These are phyloP conservation scores for Latrodectus hesperus DNA, from an alignment of 2,888 invertebrate species.

Conservation along the genomic window DNA sequence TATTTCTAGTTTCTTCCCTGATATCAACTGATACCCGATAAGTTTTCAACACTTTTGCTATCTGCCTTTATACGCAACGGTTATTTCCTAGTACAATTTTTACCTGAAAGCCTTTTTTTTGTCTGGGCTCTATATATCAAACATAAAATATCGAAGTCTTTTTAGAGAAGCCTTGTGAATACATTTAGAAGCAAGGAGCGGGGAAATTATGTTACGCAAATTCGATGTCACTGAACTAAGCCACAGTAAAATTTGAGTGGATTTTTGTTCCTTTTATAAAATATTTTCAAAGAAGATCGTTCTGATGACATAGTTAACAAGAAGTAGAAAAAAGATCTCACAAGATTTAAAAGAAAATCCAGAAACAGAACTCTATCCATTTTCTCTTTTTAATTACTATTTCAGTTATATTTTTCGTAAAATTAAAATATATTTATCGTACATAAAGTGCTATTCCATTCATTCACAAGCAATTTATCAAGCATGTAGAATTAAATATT, in stretches of 20 bases:
- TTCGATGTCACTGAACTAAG: constrained; percentile 1
- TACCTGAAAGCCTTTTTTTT: constrained; percentile 21
- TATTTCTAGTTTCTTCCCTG: constrained; percentile 31
- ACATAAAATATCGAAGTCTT: constrained; percentile 3
- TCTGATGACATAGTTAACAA: no score
- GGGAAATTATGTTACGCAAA: constrained; percentile 13
- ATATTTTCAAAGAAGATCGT: not conserved
- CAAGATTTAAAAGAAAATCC: no score
- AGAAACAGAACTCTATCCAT: no score
- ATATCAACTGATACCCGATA: constrained; percentile 50
- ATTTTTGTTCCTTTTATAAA: not conserved
- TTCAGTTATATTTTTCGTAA: no score
- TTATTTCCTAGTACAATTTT: constrained; percentile 32
- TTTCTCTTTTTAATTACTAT: no score
- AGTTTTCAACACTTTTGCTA: constrained; percentile 48
- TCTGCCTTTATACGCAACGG: constrained; percentile 12
- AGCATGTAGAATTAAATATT: no score
- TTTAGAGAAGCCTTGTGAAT: not conserved
- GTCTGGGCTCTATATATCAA: constrained; percentile 5
- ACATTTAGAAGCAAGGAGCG: constrained; percentile 1
- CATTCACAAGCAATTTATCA: no score
- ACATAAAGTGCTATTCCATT: no score
- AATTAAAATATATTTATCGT: no score
- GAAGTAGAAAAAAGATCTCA: no score
- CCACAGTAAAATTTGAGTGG: not conserved